These are phyloP conservation scores for Fregata magnificens DNA, from an alignment of 2,113 vertebrate genomes.

Conservation along the genomic window DNA sequence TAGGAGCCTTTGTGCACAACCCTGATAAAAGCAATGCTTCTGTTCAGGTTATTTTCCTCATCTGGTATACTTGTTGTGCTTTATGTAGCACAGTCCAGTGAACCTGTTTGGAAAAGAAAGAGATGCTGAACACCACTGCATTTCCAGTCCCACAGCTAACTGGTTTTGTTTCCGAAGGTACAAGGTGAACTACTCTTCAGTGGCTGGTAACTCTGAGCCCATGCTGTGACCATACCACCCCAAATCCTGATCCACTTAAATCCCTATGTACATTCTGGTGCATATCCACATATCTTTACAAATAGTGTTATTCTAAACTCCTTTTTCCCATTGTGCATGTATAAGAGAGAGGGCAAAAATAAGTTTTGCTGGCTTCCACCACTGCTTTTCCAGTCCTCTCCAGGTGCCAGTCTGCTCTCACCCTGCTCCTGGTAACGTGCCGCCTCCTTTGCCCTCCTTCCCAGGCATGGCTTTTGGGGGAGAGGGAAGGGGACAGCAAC, in stretches of 20 bases:
- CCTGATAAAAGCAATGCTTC: neutral
- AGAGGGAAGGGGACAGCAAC: neutral
- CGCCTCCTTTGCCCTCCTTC: neutral
- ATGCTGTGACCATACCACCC: fast-evolving
- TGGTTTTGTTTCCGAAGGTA: neutral
- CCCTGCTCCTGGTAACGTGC: neutral
- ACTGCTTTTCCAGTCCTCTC: neutral
- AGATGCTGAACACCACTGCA: neutral
- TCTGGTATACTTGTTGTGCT: neutral
- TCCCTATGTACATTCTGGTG: neutral
- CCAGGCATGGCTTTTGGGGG: neutral
- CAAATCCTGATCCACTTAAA: neutral
- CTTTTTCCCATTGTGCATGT: neutral
- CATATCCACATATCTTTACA: neutral
- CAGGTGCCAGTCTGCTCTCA: neutral
- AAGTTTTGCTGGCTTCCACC: neutral
- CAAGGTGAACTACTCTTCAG: neutral
- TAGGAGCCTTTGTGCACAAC: neutral
- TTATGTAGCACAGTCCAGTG: neutral
- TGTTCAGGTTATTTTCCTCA: neutral
- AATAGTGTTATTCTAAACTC: neutral
- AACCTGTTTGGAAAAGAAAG: neutral
- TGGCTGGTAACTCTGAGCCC: neutral
- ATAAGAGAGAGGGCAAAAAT: neutral
- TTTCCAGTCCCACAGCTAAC: neutral